These are phyloP conservation scores for Peromyscus leucopus DNA, from an alignment of 2,113 vertebrate genomes.

Conservation along the genomic window DNA sequence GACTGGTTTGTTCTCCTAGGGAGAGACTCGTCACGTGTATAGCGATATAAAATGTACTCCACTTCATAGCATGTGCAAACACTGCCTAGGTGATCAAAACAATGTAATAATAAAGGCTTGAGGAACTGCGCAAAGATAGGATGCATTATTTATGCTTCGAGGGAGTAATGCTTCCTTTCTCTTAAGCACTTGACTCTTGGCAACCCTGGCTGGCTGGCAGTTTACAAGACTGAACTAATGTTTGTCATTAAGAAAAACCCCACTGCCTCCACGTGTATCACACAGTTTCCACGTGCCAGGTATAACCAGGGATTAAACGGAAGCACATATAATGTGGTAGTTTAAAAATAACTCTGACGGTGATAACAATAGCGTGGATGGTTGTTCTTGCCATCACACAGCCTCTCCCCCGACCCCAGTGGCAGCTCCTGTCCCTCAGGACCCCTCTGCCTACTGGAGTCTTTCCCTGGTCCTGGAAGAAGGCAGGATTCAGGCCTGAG, in stretches of 20 bases:
- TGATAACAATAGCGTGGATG: not conserved
- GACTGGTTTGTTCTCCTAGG: not conserved
- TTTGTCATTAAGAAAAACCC: slow-evolving; percentile 17
- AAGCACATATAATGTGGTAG: not conserved
- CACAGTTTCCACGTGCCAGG: not conserved
- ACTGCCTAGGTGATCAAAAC: slow-evolving; percentile 49
- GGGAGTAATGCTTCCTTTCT: not conserved
- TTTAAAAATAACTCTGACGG: slow-evolving; percentile 10
- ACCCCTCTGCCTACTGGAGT: not conserved
- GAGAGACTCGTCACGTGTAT: slow-evolving; percentile 45
- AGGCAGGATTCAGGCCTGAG: not conserved
- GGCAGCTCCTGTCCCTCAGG: not conserved
- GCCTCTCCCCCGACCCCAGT: not conserved
- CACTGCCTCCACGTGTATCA: not conserved
- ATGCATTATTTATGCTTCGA: slow-evolving; percentile 33
- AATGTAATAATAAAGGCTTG: slow-evolving; percentile 15
- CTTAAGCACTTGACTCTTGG: not conserved
- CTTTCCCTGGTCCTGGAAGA: not conserved
- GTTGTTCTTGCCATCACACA: not conserved
- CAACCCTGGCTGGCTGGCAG: not conserved
- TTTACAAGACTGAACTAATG: not conserved
- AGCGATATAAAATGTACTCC: not conserved
- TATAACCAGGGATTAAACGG: not conserved
- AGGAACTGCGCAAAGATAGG: slow-evolving; percentile 17
- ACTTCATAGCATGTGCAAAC: not conserved